Base-by-base conservation (phyloP, 1,140 invertebrate species). In the Papilio machaon region DNA sequence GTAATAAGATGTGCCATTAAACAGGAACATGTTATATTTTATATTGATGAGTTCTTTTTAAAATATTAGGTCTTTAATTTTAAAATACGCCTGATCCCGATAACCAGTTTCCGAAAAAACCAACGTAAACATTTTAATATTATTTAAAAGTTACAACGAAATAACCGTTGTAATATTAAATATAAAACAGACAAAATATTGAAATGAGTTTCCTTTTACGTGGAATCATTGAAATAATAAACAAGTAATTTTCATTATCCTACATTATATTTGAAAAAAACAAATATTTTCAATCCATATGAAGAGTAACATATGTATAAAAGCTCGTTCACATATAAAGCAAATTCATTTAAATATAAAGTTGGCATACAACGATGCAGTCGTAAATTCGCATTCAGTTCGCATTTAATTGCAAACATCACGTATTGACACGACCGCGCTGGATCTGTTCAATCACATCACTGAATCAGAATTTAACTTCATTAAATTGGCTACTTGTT, bases 371-470 rank as follows among this genome's bases (percentile, higher is more conserved):
- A 8, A 30, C 13, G 30, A 35, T 70, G 30, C n/a, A 38, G 38
- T 70, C 10, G 60, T 23, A 30, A 64, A 64, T 30, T 64, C 19
- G 9, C 60, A 64, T 64, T 64, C 60, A 10, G 43, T 74, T 46
- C 46, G 17, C 74, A 76, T 76, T 49, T 75, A 75, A 75, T 75
- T 75, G 73, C 73, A 47, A 75, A 75, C 73, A 75, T 47, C 73
- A 75, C 23, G 30, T 49, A 75, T 75, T 75, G 73, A 75, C 43
- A 52, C 38, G 43, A 75, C 47, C 43, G 13, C 47, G 17, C 47
- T 10, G 46, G 19, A 52, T 52, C 47, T 19, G 43, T 47, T 52
- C 46, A 75, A 54, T 75, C n/a, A 52, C 73, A 52, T 47, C 73
- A 54, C 43, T 75, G 46, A 30, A 47, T 52, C 47, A 19, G 46